Base-by-base conservation (phyloP, 2,888 invertebrate species). In the Cenopis cana region DNA sequence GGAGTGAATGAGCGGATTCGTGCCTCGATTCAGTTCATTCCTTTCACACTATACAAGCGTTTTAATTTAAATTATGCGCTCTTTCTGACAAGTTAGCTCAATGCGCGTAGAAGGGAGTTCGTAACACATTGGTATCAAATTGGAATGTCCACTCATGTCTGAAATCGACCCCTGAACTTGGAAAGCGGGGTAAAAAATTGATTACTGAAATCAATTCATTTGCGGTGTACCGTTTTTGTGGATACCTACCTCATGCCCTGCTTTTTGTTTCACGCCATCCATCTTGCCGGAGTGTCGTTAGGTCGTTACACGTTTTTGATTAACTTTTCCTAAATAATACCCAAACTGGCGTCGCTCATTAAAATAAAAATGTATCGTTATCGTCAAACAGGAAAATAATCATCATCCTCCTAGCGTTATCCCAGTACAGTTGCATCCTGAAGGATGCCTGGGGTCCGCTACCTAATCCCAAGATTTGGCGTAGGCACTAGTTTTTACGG, bases 171-270 rank as follows among this genome's bases (percentile, higher is more conserved):
- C 72, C 73, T 33, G 78, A 77, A 78, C 78, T 71, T 49, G 77
- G 77, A 75, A 72, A 74, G 76, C 76, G 78, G 79, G 82, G 83
- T 85, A 89, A 90, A 90, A 90, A 90, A 89, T 87, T 89, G 89
- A 90, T 90, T 90, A 86, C 85, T 82, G 83, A 85, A 88, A 89
- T 88, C 89, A 89, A 91, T 90, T 90, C 89, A 88, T 89, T 90
- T 89, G 86, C 83, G 86, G 78, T 77, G 80, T 80, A 74, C 77
- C 79, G 73, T 90, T 90, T 90, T 89, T 90, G 88, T 89, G 85
- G 85, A 84, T 84, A 84, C 85, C 85, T 84, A 84, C 85, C 85
- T 85, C 82, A 81, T 77, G 72, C 76, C 79, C 77, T 76, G 74
- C 87, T 88, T 87, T 85, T 75, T 69, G 68, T 50, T 38, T 41